These are phyloP conservation scores for Cheirogaleus medius DNA, from an alignment of 2,113 vertebrate species.

Conservation along the genomic window DNA sequence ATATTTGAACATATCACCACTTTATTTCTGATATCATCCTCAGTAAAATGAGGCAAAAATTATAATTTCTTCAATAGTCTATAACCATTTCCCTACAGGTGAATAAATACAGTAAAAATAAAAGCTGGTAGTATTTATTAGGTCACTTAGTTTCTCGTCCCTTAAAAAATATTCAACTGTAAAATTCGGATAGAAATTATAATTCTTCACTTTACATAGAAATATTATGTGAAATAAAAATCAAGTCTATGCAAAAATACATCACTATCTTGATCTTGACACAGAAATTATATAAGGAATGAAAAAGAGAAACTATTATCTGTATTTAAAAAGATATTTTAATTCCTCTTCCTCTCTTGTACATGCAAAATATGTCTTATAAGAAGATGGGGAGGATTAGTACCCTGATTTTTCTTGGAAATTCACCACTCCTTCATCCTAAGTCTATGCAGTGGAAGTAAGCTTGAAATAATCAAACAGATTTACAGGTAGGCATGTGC, in stretches of 20 bases:
- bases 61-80: background rate
- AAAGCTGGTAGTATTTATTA: background rate
- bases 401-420: background rate
- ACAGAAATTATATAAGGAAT: background rate
- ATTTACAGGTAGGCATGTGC: background rate
- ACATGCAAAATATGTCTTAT: background rate
- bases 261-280: background rate
- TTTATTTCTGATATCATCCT: background rate
- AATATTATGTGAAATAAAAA: background rate
- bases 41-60: background rate
- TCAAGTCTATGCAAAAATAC: background rate
- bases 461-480: background rate
- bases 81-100: background rate
- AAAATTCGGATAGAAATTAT: background rate
- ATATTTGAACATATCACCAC: background rate
- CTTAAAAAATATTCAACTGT: background rate
- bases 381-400: background rate
- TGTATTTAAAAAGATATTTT: background rate
- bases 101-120: background rate
- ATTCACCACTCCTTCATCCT: background rate
- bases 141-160: background rate
- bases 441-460: background rate
- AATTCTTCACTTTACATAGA: background rate
- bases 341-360: background rate
- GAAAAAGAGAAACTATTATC: background rate